A percentile compares a stretch with the other conserved stretches of the same genome.
Evolutionary conservation across 2,888 invertebrate genomes (phyloP).

Genomic region (Melieria picta): DNA sequence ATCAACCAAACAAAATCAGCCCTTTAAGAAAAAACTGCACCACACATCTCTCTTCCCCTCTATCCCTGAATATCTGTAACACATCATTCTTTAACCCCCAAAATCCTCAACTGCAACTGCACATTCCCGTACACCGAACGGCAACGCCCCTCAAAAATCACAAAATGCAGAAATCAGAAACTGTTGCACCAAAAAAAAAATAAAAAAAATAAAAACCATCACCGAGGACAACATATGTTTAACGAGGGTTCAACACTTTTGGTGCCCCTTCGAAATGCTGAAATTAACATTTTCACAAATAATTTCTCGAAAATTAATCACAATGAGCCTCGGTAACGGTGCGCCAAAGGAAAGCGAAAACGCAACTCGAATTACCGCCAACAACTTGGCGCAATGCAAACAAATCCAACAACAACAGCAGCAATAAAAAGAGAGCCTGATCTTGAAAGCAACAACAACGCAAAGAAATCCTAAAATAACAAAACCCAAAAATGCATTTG

Average conservation of each 20-base stretch:
- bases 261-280: slow-evolving; percentile 5
- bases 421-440: not conserved
- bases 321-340: no score
- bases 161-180: slow-evolving; percentile 5
- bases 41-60: no score
- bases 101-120: no score
- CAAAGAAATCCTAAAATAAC: not conserved
- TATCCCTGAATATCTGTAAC: no score
- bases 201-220: slow-evolving; percentile 13
- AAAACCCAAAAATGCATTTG: slow-evolving; percentile 12
- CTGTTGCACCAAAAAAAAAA: not conserved
- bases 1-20: no score
- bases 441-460: no score
- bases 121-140: not conserved
- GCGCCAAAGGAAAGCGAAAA: not conserved
- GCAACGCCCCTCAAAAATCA: not conserved
- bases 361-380: slow-evolving; percentile 28
- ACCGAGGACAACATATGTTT: slow-evolving; percentile 58
- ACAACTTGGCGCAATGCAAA: not conserved
- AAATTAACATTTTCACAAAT: not conserved
- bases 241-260: slow-evolving; percentile 59
- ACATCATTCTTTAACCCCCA: no score
- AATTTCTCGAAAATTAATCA: not conserved
- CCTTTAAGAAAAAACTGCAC: no score
- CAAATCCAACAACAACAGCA: slow-evolving; percentile 10